Evolutionary conservation across 1,140 invertebrate species (phyloP).

Genomic region (Pomacea maculata): DNA sequence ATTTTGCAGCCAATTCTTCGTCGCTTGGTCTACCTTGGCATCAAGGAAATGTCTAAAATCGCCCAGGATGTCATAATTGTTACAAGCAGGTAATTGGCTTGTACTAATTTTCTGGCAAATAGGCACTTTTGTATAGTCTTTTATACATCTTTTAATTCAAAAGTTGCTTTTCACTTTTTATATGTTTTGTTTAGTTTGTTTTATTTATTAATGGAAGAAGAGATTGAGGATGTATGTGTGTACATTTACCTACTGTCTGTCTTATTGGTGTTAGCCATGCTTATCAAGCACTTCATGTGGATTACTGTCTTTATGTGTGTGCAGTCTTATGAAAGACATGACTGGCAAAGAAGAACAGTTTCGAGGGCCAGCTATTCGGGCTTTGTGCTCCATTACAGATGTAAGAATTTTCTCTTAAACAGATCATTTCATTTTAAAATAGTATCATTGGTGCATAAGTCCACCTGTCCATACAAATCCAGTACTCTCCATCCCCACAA

Average conservation of each 20-base stretch:
- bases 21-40: slow-evolving; percentile 95
- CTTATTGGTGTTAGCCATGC: too few relatives aligned
- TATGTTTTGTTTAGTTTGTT: background rate
- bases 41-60: slow-evolving; percentile 93
- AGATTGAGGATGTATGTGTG: background rate
- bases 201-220: background rate
- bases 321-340: slow-evolving; percentile 98
- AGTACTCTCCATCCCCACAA: too few relatives aligned
- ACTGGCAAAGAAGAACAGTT: slow-evolving; percentile 97
- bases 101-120: background rate
- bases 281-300: background rate
- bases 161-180: background rate
- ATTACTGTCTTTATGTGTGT: too few relatives aligned
- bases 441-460: background rate
- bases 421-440: background rate
- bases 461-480: too few relatives aligned
- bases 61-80: slow-evolving; percentile 99
- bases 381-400: slow-evolving; percentile 97
- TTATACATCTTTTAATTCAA: too few relatives aligned
- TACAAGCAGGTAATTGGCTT: slow-evolving; percentile 70
- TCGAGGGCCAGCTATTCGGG: slow-evolving; percentile 93
- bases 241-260: background rate
- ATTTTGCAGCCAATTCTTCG: slow-evolving; percentile 75
- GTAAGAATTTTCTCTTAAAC: slow-evolving; percentile 63
- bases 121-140: too few relatives aligned